Conservation (phyloP, 2,888 invertebrate species). For the Rhorus exstirpatorius region DNA sequence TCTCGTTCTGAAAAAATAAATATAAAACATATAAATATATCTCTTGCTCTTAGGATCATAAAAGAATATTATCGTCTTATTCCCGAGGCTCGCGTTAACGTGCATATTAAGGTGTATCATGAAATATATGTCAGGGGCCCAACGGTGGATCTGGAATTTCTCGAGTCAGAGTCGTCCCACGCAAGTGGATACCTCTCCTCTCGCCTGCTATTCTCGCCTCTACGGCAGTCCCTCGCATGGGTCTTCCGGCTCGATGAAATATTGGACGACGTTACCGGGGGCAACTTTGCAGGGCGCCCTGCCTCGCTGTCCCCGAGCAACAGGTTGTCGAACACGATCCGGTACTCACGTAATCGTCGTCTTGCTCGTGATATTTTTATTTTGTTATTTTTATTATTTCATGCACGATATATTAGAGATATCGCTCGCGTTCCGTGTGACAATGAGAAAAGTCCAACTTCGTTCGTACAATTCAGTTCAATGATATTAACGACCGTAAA, state of each 20-base stretch:
- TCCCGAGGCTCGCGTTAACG: slow-evolving; percentile 32
- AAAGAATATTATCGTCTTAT: slow-evolving; percentile 23
- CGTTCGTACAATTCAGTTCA: slow-evolving; percentile 30
- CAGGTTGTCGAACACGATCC: slow-evolving; percentile 70
- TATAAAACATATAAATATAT: too few species aligned
- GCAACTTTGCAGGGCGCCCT: slow-evolving; percentile 35
- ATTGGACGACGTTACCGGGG: slow-evolving; percentile 60
- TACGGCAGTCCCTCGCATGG: slow-evolving; percentile 32
- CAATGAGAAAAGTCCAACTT: slow-evolving; percentile 53
- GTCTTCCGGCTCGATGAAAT: slow-evolving; percentile 69
- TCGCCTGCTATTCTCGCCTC: slow-evolving; percentile 33
- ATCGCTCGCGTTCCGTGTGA: slow-evolving; percentile 16
- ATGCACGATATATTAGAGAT: slow-evolving; percentile 48
- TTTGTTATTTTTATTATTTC: slow-evolving; percentile 9
- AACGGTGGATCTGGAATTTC: slow-evolving; percentile 61
- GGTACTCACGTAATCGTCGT: slow-evolving; percentile 47
- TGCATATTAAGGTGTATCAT: slow-evolving; percentile 30
- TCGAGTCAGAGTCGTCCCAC: slow-evolving; percentile 63
- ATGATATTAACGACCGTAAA: slow-evolving; percentile 32
- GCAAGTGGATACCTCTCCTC: slow-evolving; percentile 31
- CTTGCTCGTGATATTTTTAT: slow-evolving; percentile 11
- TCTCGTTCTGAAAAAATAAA: neutral
- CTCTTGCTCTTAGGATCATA: neutral
- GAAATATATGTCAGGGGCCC: slow-evolving; percentile 31
- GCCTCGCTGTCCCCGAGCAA: slow-evolving; percentile 56